Percentiles rank a stretch among this genome's conserved stretches.
These are phyloP conservation scores for Rhyzopertha dominica DNA, from an alignment of 1,140 invertebrate genomes.

Conservation along the genomic window DNA sequence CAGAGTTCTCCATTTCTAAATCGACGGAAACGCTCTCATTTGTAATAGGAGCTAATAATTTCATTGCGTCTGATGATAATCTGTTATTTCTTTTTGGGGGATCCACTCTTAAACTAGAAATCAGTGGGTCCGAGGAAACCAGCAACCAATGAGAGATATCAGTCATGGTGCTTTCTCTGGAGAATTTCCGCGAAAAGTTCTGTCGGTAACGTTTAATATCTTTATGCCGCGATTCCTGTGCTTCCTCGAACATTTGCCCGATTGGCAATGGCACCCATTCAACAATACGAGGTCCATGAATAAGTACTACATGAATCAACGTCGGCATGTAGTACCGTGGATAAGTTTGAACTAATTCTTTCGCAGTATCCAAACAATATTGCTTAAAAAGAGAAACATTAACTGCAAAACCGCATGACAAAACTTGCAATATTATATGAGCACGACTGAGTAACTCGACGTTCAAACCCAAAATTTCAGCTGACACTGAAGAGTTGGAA, in stretches of 20 bases:
- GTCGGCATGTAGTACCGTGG: constrained; percentile 29
- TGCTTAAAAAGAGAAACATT: background rate
- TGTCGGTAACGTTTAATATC: constrained; percentile 13
- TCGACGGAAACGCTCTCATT: too few relatives aligned
- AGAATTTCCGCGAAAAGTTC: constrained; percentile 18
- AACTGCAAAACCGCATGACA: background rate
- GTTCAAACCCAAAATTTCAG: too few relatives aligned
- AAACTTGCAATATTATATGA: background rate
- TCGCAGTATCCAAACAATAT: background rate
- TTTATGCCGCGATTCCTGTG: constrained; percentile 24
- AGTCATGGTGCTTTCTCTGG: constrained; percentile 14
- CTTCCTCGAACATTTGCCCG: constrained; percentile 23
- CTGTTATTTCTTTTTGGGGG: too few relatives aligned
- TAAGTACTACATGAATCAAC: constrained; percentile 13
- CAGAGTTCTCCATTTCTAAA: too few relatives aligned
- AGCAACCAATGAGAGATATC: too few relatives aligned
- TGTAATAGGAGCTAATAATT: too few relatives aligned
- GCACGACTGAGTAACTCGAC: too few relatives aligned
- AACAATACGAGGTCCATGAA: constrained; percentile 23
- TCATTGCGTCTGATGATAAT: too few relatives aligned
- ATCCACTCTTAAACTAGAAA: too few relatives aligned
- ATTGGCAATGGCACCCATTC: constrained; percentile 13
- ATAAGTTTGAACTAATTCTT: background rate
- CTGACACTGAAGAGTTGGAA: background rate
- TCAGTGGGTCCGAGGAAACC: too few relatives aligned